These are phyloP conservation scores for Dermochelys coriacea DNA, from an alignment of 2,797 vertebrate species.

Conservation along the genomic window DNA sequence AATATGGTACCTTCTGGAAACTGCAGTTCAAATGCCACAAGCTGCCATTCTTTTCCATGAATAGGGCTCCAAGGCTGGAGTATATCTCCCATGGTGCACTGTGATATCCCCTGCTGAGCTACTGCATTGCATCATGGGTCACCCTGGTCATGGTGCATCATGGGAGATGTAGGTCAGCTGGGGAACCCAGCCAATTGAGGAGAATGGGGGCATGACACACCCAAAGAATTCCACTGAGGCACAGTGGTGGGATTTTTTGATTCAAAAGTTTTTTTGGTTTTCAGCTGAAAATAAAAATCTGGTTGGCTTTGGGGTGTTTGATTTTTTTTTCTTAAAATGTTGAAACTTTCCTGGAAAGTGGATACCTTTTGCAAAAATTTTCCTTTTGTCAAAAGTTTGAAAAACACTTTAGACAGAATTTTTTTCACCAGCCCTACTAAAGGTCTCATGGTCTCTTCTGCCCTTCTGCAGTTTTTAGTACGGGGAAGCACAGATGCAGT, in stretches of 20 bases:
- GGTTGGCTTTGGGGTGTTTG: not conserved
- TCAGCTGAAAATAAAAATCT: not conserved
- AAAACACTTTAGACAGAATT: not conserved
- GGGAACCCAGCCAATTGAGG: slow-evolving; percentile 16
- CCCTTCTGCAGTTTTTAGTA: not conserved
- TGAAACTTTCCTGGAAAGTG: slow-evolving; percentile 20
- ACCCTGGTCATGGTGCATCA: not conserved
- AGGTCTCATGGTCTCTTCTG: not conserved
- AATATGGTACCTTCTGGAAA: not conserved
- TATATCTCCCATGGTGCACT: not conserved
- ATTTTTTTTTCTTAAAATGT: not conserved
- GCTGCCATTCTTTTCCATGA: not conserved
- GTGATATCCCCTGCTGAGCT: slow-evolving; percentile 23
- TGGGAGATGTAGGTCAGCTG: slow-evolving; percentile 13
- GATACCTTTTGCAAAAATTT: not conserved
- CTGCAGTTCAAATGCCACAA: not conserved
- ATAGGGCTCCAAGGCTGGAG: not conserved
- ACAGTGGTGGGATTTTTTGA: slow-evolving; percentile 29
- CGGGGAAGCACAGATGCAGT: not conserved
- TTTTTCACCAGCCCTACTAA: not conserved
- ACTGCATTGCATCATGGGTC: not conserved
- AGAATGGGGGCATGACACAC: not conserved
- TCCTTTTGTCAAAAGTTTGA: not conserved
- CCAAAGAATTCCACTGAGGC: slow-evolving; percentile 17
- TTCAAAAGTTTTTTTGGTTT: not conserved